Evolutionary conservation across 1,140 invertebrate species (phyloP), one percentile per base, ranked within the genome.

Genomic region (Muscidifurax raptorellus): DNA sequence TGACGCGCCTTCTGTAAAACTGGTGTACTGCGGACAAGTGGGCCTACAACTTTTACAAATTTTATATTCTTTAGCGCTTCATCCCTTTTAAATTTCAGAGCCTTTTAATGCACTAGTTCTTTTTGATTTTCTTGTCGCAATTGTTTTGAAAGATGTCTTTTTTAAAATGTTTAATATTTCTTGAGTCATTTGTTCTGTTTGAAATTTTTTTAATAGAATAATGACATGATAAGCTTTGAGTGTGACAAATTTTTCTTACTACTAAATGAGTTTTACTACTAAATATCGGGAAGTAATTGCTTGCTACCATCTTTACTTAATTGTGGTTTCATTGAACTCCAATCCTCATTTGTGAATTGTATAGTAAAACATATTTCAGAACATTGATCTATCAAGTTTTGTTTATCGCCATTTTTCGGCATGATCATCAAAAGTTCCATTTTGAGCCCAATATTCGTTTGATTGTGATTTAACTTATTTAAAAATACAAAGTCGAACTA

Each of bases 31-130:
- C 28, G 76, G 1, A 78, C 32, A 5, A 78, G 28, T 28, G 76
- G 76, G 0, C 76, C 76, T 27, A 28, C 44, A 78, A 78, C 76
- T 12, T 78, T 18, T 2, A 47, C 76, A 36, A 30, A 78, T 13
- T 30, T 64, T 5, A 64, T 78, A 13, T 28, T 22, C 7, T 59
- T 59, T 28, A 59, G 22, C 2, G 44, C 76, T 32, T 59, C 44
- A n/a, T 28, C 10, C 64, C 76, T 78, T 13, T 59, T 27, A 30
- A 78, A 52, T 78, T 78, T 78, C n/a, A 75, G 32, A 47, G 72
- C 18, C 36, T 75, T 75, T 5, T 36, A 13, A 27, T 75, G 22
- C 15, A 28, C n/a, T 0, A 78, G 28, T 27, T 78, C 44, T 59
- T 78, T 64, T 64, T 78, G 4, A 64, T 2, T 9, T 28, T 64